Percentiles rank a stretch among this genome's conserved stretches.
Evolutionary conservation across 2,888 invertebrate species (phyloP).

Genomic region (Chaitophorus viminalis): DNA sequence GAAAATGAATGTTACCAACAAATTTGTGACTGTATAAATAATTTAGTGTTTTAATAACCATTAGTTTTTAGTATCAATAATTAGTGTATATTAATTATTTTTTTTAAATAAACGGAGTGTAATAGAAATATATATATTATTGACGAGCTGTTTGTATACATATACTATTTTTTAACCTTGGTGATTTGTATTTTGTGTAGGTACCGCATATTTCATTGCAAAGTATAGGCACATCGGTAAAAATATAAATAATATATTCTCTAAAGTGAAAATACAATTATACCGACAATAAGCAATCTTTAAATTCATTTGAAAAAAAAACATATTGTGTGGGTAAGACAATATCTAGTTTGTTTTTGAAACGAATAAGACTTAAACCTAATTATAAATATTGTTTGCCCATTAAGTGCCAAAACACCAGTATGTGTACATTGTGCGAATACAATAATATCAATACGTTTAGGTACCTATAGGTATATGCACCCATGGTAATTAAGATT

Average conservation of each 20-base stretch:
- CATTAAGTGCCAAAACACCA: not conserved
- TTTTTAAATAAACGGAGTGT: not conserved
- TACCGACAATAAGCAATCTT: not conserved
- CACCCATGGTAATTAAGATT: not conserved
- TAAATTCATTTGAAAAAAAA: not conserved
- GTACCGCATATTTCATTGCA: not conserved
- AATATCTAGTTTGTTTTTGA: not conserved
- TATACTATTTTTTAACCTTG: not conserved
- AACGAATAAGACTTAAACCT: not conserved
- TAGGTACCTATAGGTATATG: not conserved
- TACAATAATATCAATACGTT: not conserved
- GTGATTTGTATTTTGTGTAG: not conserved
- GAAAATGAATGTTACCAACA: slow-evolving; percentile 50
- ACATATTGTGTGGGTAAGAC: not conserved
- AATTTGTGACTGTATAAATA: slow-evolving; percentile 25
- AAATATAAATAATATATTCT: not conserved
- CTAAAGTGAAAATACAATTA: not conserved
- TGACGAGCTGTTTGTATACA: not conserved
- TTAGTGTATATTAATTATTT: not conserved
- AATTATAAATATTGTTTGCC: not conserved
- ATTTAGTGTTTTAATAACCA: slow-evolving; percentile 29
- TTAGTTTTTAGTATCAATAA: not conserved
- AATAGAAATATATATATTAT: not conserved
- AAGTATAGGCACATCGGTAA: not conserved
- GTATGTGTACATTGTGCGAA: not conserved